Percentiles rank a stretch among this genome's conserved stretches.
These are phyloP conservation scores for Nephotettix cincticeps DNA, from an alignment of 1,140 invertebrate genomes.

Conservation along the genomic window DNA sequence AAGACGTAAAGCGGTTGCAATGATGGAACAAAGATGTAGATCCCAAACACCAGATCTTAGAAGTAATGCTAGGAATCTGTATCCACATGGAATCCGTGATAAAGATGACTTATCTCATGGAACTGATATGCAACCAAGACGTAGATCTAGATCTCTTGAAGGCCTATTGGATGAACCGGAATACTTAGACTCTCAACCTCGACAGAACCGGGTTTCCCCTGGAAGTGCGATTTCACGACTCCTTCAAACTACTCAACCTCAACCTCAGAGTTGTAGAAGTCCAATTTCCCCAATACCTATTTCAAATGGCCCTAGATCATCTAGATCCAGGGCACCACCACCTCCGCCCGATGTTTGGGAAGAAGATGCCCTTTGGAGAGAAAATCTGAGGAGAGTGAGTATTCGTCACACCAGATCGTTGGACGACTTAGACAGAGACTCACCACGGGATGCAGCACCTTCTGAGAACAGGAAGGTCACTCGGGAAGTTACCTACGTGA, in stretches of 20 bases:
- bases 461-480: conserved; percentile 50
- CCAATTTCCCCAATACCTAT: conserved; percentile 29
- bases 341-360: conserved; percentile 69
- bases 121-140: conserved; percentile 28
- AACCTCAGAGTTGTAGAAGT: conserved; percentile 28
- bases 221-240: conserved; percentile 38
- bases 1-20: conserved; percentile 51
- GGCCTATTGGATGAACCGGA: conserved; percentile 60
- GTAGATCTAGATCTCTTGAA: conserved; percentile 60
- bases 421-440: conserved; percentile 65
- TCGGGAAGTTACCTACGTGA: conserved; percentile 71
- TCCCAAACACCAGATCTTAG: conserved; percentile 40
- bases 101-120: conserved; percentile 41
- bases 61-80: conserved; percentile 53
- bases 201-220: conserved; percentile 32
- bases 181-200: conserved; percentile 39
- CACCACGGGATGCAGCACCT: conserved; percentile 11
- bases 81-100: conserved; percentile 50
- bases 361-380: conserved; percentile 76
- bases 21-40: conserved; percentile 43
- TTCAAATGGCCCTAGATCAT: conserved; percentile 40
- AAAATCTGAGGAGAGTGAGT: conserved; percentile 73
- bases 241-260: conserved; percentile 36
- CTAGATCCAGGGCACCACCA: conserved; percentile 26
- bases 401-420: conserved; percentile 76